phyloP scores from a whole-genome alignment of 2,888 invertebrate species.

The Beris chalybata region DNA sequence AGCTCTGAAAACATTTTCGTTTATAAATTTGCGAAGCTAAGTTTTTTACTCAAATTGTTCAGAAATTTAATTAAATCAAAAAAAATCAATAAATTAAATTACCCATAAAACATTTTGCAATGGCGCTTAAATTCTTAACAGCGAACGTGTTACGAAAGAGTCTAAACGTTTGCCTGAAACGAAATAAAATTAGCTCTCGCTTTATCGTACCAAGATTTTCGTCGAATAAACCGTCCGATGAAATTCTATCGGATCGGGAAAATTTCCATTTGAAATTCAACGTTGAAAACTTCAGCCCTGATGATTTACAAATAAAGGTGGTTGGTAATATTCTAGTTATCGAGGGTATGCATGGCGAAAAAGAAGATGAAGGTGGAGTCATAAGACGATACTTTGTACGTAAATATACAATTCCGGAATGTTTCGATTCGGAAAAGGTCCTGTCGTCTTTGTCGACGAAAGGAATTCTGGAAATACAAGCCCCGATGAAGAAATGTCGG shows the following conservation, averaged over 20 bases:
- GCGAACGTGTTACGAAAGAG: background rate
- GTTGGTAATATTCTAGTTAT: conserved; percentile 21
- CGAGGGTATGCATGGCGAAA: conserved; percentile 26
- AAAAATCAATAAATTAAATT: background rate
- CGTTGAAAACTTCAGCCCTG: conserved; percentile 17
- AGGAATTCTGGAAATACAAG: conserved; percentile 23
- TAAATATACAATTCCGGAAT: conserved; percentile 24
- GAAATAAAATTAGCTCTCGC: conserved; percentile 4
- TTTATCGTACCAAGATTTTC: background rate
- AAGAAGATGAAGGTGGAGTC: conserved; percentile 25
- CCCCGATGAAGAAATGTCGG: conserved; percentile 23
- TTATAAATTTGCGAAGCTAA: conserved; percentile 12
- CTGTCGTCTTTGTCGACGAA: conserved; percentile 19
- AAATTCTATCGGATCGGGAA: conserved; percentile 8
- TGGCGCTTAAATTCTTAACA: conserved; percentile 12
- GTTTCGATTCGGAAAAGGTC: conserved; percentile 25
- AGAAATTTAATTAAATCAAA: conserved; percentile 2
- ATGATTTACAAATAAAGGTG: conserved; percentile 18
- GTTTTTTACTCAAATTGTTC: background rate
- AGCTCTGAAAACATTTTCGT: background rate
- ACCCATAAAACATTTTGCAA: background rate
- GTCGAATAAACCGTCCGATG: conserved; percentile 11
- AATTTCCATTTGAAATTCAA: conserved; percentile 22
- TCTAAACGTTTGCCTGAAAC: background rate
- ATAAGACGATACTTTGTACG: conserved; percentile 24